phyloP scores from a whole-genome alignment of 1,140 invertebrate genomes.

The Bombus consobrinus region DNA sequence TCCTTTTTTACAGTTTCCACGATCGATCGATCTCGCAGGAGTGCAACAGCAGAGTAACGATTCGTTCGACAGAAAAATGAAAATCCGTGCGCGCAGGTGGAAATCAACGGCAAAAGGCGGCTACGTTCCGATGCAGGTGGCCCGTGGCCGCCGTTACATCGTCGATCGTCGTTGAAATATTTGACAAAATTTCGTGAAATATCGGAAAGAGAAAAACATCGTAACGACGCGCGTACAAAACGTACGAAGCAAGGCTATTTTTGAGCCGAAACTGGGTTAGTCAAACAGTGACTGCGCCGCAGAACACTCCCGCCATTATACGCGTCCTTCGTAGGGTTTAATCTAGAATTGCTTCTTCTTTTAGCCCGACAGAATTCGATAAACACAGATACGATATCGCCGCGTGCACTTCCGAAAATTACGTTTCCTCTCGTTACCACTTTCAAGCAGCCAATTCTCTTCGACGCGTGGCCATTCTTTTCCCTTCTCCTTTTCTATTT shows the following conservation, averaged over 20 bases:
- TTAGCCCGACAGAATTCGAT: neutral
- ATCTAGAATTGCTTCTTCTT: constrained; percentile 26
- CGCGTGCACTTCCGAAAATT: constrained; percentile 23
- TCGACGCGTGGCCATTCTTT: neutral
- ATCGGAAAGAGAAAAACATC: constrained; percentile 16
- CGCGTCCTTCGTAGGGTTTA: constrained; percentile 25
- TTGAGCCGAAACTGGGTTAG: constrained; percentile 68
- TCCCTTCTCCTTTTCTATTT: neutral
- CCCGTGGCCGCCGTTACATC: neutral
- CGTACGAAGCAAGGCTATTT: constrained; percentile 54
- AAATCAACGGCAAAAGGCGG: constrained; percentile 12
- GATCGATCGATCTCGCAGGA: neutral
- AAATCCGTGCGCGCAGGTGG: constrained; percentile 21
- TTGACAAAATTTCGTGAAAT: constrained; percentile 44
- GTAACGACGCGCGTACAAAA: constrained; percentile 8
- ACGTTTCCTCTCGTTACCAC: neutral
- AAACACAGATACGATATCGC: neutral
- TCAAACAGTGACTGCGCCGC: constrained; percentile 52
- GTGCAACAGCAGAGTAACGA: neutral
- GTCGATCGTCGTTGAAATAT: constrained; percentile 31
- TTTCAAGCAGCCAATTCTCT: neutral
- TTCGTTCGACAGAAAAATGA: constrained; percentile 26
- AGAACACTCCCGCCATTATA: constrained; percentile 45
- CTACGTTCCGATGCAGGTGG: neutral
- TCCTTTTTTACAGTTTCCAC: neutral